Evolutionary conservation across 2,113 vertebrate species (phyloP).

Genomic region (Verasper variegatus): DNA sequence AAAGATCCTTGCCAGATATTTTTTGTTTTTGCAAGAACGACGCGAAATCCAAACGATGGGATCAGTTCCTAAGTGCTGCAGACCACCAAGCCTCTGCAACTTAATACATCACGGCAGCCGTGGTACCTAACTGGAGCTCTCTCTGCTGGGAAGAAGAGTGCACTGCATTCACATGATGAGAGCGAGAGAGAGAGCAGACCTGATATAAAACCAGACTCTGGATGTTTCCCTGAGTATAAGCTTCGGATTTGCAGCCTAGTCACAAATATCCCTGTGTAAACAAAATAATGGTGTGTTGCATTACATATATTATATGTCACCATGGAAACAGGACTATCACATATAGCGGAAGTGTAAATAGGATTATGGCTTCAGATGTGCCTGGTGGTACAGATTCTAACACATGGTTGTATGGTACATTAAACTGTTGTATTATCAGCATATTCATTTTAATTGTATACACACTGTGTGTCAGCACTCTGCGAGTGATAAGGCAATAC

Average conservation of each 20-base stretch:
- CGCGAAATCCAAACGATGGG: neutral
- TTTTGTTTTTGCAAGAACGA: neutral
- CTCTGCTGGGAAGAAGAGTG: slow-evolving; percentile 66
- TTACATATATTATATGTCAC: neutral
- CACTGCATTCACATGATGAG: slow-evolving; percentile 50
- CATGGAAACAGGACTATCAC: slow-evolving; percentile 8
- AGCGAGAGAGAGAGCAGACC: neutral
- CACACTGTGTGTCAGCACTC: neutral
- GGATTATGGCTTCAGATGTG: slow-evolving; percentile 6
- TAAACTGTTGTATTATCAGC: neutral
- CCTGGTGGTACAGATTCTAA: neutral
- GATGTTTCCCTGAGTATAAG: neutral
- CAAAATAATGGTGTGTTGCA: neutral
- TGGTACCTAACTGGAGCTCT: slow-evolving; percentile 47
- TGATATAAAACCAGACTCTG: neutral
- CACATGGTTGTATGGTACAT: neutral
- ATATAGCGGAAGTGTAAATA: slow-evolving; percentile 2
- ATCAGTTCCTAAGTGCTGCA: neutral
- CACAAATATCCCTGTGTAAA: slow-evolving; percentile 12
- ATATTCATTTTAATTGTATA: neutral
- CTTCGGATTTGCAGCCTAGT: neutral
- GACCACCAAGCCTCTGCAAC: neutral
- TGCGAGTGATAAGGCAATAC: neutral
- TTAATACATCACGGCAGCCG: neutral
- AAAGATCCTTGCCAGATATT: neutral